Base-by-base conservation (phyloP, 2,888 invertebrate species). In the Deilephila porcellus region DNA sequence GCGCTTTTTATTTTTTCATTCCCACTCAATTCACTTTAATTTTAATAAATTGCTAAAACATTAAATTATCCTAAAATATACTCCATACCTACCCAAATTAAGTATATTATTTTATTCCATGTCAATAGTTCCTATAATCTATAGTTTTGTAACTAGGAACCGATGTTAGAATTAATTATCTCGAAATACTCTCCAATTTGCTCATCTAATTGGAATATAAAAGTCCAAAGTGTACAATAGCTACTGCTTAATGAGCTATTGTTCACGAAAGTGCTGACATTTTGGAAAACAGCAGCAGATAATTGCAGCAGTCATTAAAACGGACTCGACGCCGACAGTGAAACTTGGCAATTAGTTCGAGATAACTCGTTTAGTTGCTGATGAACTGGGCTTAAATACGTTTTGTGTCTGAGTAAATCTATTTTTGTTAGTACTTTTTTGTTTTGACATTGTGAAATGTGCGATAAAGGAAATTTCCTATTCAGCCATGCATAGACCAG, bases 281-380 rank as follows among this genome's bases (percentile, higher is more conserved):
- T 63, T n/a, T 8, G 45, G 25, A 45, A 14, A 11, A 67, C 25
- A 52, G 52, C 25, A 45, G 52, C 52, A 45, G 45, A 14, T 67
- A 67, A 67, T 67, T 67, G 67, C 52, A 67, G 64, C 25, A 20
- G 67, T 67, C 52, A 25, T 67, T 64, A 64, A 25, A 64, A 67
- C 25, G 25, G 20, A 67, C 25, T 67, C 25, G 25, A n/a, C 56
- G 5, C n/a, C 56, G 56, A n/a, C 25, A 29, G 4, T 64, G 37
- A 59, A 59, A 71, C 17, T 25, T 0, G 11, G 60, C 60, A 60
- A 60, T 60, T 60, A 60, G 60, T 60, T 14, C 29, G 14, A 25
- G 14, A 29, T 60, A 29, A 25, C 17, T 25, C 11, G 60, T 29
- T 60, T 60, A 17, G 25, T 11, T 56, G 56, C 19, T 17, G 56